A percentile compares a stretch with the other conserved stretches of the same genome.
Evolutionary conservation across 2,797 vertebrate genomes (phyloP).

Genomic region (Arremon brunneinucha): DNA sequence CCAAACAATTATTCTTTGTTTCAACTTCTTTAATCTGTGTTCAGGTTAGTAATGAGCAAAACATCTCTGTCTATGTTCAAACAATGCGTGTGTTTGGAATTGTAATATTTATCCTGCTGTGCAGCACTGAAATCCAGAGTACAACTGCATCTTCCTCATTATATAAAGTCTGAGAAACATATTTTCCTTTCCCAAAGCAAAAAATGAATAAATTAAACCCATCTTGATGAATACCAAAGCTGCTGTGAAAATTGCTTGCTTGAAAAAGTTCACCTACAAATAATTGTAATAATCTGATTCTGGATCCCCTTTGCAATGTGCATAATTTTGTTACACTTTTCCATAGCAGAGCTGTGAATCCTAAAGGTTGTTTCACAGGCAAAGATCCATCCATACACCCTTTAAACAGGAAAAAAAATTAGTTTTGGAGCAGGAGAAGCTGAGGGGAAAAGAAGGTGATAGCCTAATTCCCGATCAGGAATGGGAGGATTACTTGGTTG

Average conservation of each 20-base stretch:
- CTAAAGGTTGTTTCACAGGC: background rate
- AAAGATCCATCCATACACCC: background rate
- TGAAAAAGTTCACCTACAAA: background rate
- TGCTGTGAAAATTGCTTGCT: background rate
- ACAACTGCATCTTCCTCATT: conserved; percentile 21
- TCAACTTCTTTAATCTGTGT: conserved; percentile 3
- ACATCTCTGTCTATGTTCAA: background rate
- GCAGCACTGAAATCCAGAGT: background rate
- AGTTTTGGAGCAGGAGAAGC: background rate
- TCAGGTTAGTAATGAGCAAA: conserved; percentile 9
- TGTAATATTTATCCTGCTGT: background rate
- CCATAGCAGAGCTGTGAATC: background rate
- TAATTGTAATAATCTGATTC: background rate
- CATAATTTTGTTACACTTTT: background rate
- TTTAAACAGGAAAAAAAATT: background rate
- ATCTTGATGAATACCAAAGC: background rate
- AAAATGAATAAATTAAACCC: background rate
- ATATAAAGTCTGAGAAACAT: conserved; percentile 12
- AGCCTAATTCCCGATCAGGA: background rate
- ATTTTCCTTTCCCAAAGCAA: background rate
- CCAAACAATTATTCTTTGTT: conserved; percentile 55
- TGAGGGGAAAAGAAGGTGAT: background rate
- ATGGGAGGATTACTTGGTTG: fast-evolving
- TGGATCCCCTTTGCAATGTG: background rate
- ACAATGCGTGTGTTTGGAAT: background rate